Evolutionary conservation across 2,888 invertebrate species (phyloP), one percentile per base, ranked within the genome.

Genomic region (Onchidella celtica): DNA sequence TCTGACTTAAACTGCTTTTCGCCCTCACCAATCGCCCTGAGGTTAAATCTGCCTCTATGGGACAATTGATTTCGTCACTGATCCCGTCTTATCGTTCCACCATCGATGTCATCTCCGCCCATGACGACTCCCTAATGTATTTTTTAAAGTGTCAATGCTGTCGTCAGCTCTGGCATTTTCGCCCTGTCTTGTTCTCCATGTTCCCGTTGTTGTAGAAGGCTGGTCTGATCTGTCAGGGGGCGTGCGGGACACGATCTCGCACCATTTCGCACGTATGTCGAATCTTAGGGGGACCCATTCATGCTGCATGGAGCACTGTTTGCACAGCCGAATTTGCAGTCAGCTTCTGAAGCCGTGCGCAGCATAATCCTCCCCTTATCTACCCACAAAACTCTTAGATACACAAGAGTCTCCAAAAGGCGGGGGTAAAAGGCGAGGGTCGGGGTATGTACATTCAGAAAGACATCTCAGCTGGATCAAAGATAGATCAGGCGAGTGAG

Each of bases 241-340:
- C 57, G 72, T 72, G 6, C 72, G 1, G 32, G 24, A 57, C 57
- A 32, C 55, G 34, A 72, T n/a, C 72, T 17, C n/a, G n/a, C n/a
- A n/a, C n/a, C n/a, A n/a, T n/a, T n/a, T 72, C 57, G 32, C 57
- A 29, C 34, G 70, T 29, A 11, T 57, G n/a, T 11, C 55, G 9
- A 27, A 55, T 57, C 27, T 38, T 57, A 72, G 32, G 38, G 72
- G 27, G 72, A 32, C 27, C 36, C n/a, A 21, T 68, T 57, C n/a
- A 70, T 1, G 29, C 32, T 72, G 34, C 72, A 47, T 27, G 47
- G 17, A 47, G 69, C n/a, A 14, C 2, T 75, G 75, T 75, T 75
- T 75, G 75, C 40, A 47, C 65, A 75, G 24, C 38, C 40, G 57
- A 65, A 75, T 75, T 75, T 75, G 75, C 75, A 75, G 63, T 57